A percentile compares a stretch with the other conserved stretches of the same genome.
Evolutionary conservation across 2,113 vertebrate species (phyloP).

Genomic region (Thalassarche chlororhynchos): DNA sequence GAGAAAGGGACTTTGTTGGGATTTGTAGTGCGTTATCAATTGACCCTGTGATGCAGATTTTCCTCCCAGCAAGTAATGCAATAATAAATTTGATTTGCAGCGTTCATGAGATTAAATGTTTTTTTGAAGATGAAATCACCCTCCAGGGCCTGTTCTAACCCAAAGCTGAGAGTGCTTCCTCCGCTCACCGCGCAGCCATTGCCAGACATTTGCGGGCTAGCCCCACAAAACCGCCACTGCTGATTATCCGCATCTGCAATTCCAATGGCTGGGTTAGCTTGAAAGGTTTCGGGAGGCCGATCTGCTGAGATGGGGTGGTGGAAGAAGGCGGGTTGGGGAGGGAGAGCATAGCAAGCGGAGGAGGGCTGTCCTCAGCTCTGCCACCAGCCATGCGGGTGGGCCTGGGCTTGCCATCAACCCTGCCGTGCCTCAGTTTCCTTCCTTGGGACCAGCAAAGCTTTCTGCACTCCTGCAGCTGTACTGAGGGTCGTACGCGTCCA

Average conservation of each 20-base stretch:
- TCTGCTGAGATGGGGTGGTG: neutral
- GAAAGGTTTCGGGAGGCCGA: neutral
- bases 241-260: conserved; percentile 37
- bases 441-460: neutral
- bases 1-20: conserved; percentile 47
- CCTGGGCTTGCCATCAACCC: neutral
- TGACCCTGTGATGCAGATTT: conserved; percentile 59
- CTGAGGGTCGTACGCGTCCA: fast-evolving
- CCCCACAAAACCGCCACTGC: conserved; percentile 73
- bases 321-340: neutral
- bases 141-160: conserved; percentile 75
- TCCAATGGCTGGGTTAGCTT: conserved; percentile 6
- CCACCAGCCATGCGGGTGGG: neutral
- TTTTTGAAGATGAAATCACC: conserved; percentile 74
- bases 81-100: conserved; percentile 76
- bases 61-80: conserved; percentile 68
- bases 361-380: neutral
- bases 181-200: conserved; percentile 53
- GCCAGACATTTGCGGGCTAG: conserved; percentile 71
- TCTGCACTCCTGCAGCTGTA: neutral
- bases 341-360: neutral
- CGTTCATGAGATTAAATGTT: conserved; percentile 76
- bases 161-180: conserved; percentile 71
- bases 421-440: neutral
- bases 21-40: conserved; percentile 5